Evolutionary conservation across 1,140 invertebrate species (phyloP).

Genomic region (Hylaeus volcanicus): DNA sequence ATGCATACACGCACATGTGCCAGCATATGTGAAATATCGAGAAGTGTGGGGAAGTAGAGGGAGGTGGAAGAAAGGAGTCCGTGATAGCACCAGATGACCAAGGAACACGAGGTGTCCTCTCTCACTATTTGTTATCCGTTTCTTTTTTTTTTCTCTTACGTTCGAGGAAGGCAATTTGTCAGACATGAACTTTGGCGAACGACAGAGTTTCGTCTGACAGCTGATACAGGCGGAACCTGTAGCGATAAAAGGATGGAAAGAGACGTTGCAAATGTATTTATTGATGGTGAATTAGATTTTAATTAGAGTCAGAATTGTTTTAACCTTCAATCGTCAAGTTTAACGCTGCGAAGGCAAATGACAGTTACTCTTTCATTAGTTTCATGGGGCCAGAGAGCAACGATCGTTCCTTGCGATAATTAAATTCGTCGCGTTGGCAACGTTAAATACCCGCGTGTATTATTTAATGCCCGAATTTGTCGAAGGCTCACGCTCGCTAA

Average conservation of each 20-base stretch:
- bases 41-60: constrained; percentile 20
- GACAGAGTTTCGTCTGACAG: no score
- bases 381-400: neutral
- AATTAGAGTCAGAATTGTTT: no score
- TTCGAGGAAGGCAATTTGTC: neutral
- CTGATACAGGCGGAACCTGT: no score
- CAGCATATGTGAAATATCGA: constrained; percentile 49
- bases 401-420: constrained; percentile 15
- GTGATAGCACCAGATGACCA: neutral
- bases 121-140: constrained; percentile 1
- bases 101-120: constrained; percentile 23
- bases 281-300: no score
- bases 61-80: neutral
- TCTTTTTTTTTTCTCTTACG: neutral
- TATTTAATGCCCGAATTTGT: constrained; percentile 38
- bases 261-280: no score
- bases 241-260: no score
- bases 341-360: neutral
- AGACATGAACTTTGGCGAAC: neutral
- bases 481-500: neutral
- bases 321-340: neutral
- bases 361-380: neutral
- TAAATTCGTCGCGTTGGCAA: constrained; percentile 7
- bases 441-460: constrained; percentile 18
- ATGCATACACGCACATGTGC: constrained; percentile 45